Base-by-base conservation (phyloP, 1,140 invertebrate genomes). In the Zaprionus taronus region DNA sequence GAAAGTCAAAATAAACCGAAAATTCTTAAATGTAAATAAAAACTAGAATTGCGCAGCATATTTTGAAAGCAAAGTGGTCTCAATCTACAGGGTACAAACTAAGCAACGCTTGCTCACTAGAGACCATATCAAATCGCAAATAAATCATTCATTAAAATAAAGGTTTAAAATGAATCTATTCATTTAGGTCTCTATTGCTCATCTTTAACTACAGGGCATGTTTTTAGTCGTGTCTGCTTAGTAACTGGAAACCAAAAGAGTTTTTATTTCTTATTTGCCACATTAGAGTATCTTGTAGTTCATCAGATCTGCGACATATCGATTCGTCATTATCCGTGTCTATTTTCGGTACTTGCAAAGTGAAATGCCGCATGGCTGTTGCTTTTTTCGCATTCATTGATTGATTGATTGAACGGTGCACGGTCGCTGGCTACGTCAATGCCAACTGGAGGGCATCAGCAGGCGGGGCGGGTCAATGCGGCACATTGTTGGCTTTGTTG, bases 311-410 rank as follows among this genome's bases (percentile, higher is more conserved):
- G 22, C n/a, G 24, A 11, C 12, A n/a, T 2, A 14, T 47, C n/a
- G 47, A 67, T 22, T 67, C 12, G 22, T 47, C 22, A 56, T 49
- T 41, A 4, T 31, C 4, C 7, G 12, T 17, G 61, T 44, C 26
- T 31, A 17, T 72, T 51, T 56, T 66, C 20, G 36, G 38, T 26
- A 51, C 22, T 73, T 17, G 17, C 51, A 87, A 86, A 86, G 77
- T 86, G 83, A 87, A 86, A 87, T 86, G 83, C 67, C 69, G 6
- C 69, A 68, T 66, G 20, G 24, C 14, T 75, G 57, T 17, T 47
- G 15, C n/a, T 47, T 47, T 49, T 51, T 51, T 51, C 5, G 20
- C 20, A 47, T 51, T 51, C 47, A 51, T 51, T 24, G 47, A 51
- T 51, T 24, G 20, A 24, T 51, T 47, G 22, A 62, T 80, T 83